Percentiles rank a stretch among this genome's conserved stretches.
Evolutionary conservation across 2,888 invertebrate genomes (phyloP).

Genomic region (Drosophila meridiana): DNA sequence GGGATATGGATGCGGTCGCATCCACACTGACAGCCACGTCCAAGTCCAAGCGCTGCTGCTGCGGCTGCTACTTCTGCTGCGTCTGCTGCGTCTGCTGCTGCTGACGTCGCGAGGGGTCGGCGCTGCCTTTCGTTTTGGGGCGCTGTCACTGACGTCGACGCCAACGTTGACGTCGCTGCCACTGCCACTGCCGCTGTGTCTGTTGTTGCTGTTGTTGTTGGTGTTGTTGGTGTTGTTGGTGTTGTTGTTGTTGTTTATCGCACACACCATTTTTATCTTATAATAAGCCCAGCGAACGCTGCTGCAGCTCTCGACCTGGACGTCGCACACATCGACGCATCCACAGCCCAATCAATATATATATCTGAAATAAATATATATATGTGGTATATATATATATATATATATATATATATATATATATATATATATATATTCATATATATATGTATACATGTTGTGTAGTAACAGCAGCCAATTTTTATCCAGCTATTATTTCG

Average conservation of each 20-base stretch:
- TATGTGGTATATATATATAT: slow-evolving; percentile 1
- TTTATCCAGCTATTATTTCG: slow-evolving; percentile 72
- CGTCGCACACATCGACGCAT: slow-evolving; percentile 29
- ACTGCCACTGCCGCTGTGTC: background rate
- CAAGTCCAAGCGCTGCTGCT: slow-evolving; percentile 14
- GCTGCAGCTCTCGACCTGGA: slow-evolving; percentile 56
- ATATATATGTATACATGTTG: background rate
- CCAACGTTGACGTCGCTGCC: slow-evolving; percentile 20
- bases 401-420: slow-evolving; percentile 4
- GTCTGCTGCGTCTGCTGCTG: slow-evolving; percentile 1
- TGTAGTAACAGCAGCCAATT: slow-evolving; percentile 53
- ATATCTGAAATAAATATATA: background rate
- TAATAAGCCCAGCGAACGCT: slow-evolving; percentile 82
- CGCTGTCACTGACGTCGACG: slow-evolving; percentile 16
- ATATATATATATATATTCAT: background rate
- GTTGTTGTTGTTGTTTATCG: slow-evolving; percentile 72
- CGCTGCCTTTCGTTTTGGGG: slow-evolving; percentile 11
- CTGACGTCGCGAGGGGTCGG: background rate
- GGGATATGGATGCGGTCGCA: background rate
- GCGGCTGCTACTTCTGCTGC: background rate
- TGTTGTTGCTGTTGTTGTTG: slow-evolving; percentile 65
- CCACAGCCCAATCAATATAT: slow-evolving; percentile 12
- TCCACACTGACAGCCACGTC: slow-evolving; percentile 5
- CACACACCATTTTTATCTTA: slow-evolving; percentile 79
- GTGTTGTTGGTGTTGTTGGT: background rate